Conservation (phyloP, 2,797 vertebrate genomes). For the Sebastes iracundus region DNA sequence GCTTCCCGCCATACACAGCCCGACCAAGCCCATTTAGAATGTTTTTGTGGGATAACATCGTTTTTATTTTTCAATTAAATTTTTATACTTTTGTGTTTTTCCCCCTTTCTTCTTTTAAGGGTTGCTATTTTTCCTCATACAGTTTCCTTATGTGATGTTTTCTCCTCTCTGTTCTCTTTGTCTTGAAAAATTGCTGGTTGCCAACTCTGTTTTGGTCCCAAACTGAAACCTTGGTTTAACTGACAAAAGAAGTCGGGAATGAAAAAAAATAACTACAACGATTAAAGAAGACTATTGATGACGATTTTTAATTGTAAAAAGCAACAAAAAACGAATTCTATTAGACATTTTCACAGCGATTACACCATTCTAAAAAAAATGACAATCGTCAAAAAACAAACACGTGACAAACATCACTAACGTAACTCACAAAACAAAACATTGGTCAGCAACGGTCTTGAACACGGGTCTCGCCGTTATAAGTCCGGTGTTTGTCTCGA, state of each 20-base stretch:
- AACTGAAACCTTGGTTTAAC: not conserved
- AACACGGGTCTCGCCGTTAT: no score
- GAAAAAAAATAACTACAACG: not conserved
- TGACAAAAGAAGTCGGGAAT: not conserved
- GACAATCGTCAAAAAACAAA: no score
- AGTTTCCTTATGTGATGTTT: slow-evolving; percentile 14
- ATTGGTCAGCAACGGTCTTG: no score
- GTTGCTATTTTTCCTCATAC: slow-evolving; percentile 44
- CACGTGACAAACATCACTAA: no score
- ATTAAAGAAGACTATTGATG: not conserved
- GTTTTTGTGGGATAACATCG: slow-evolving; percentile 78
- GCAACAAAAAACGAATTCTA: not conserved
- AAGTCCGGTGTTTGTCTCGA: no score
- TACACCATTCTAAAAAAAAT: no score
- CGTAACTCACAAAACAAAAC: no score
- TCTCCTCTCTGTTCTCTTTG: slow-evolving; percentile 24
- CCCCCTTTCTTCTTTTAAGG: slow-evolving; percentile 50
- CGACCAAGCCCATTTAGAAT: slow-evolving; percentile 78
- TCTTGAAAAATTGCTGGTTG: not conserved
- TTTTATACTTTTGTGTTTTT: slow-evolving; percentile 83
- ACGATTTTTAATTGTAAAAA: not conserved
- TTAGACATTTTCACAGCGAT: not conserved
- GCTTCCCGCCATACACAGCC: slow-evolving; percentile 78
- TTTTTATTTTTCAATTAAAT: slow-evolving; percentile 85
- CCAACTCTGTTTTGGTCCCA: not conserved